Conservation (phyloP, 2,797 vertebrate genomes). For the Neosilurus mollespiculum region DNA sequence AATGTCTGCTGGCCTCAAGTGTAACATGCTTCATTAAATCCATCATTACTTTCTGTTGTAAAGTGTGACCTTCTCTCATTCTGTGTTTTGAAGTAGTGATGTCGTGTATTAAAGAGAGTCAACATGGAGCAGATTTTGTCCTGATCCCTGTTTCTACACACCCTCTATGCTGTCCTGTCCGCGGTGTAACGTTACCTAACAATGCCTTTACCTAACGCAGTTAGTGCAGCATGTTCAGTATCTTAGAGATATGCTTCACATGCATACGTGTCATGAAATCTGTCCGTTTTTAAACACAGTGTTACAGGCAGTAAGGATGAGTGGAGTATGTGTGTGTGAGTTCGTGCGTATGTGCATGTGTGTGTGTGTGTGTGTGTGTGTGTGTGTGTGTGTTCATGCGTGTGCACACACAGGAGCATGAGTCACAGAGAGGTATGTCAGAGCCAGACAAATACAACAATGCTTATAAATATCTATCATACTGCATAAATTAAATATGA, state of each 20-base stretch:
- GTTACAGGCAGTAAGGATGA: neutral
- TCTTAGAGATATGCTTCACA: neutral
- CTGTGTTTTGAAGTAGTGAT: too few species aligned
- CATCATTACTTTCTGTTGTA: too few species aligned
- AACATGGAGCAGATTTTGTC: too few species aligned
- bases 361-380: neutral
- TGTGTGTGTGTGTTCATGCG: neutral
- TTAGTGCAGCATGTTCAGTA: neutral
- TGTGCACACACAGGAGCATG: neutral
- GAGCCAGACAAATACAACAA: neutral
- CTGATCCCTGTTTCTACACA: too few species aligned
- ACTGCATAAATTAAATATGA: constrained; percentile 5
- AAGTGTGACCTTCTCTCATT: too few species aligned
- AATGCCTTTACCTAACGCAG: neutral
- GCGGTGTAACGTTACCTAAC: too few species aligned
- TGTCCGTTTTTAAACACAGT: neutral
- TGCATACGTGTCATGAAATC: neutral
- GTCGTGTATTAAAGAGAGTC: too few species aligned
- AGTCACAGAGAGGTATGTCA: neutral
- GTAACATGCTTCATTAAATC: too few species aligned
- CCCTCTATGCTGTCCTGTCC: too few species aligned
- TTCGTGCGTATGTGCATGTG: neutral
- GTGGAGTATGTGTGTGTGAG: neutral
- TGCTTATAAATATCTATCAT: constrained; percentile 2
- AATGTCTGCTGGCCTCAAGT: too few species aligned